phyloP scores from a whole-genome alignment of 2,888 invertebrate genomes.

The Capitulum mitella region DNA sequence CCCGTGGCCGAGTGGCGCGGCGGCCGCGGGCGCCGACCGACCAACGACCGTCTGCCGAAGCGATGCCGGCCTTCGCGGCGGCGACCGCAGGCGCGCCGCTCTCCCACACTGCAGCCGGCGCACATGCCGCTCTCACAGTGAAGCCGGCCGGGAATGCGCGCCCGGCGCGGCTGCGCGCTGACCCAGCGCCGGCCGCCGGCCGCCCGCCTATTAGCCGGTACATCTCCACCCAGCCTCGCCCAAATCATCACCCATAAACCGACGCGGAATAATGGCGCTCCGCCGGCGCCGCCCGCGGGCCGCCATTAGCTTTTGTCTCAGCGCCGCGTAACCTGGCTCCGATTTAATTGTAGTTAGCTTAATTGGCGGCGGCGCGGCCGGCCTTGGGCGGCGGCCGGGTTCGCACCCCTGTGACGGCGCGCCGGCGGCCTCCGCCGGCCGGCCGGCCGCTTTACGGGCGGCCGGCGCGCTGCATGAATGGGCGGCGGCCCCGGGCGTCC shows the following conservation, averaged over 20 bases:
- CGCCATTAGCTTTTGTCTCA: constrained; percentile 1
- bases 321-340: not conserved
- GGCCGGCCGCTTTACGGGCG: not conserved
- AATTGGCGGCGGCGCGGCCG: not conserved
- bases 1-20: too few relatives aligned
- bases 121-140: too few relatives aligned
- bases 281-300: not conserved
- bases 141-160: too few relatives aligned
- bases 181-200: too few relatives aligned
- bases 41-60: too few relatives aligned
- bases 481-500: not conserved
- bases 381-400: not conserved
- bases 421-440: not conserved
- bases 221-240: not conserved
- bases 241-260: not conserved
- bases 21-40: too few relatives aligned
- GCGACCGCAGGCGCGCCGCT: not conserved
- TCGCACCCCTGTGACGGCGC: not conserved
- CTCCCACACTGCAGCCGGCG: not conserved
- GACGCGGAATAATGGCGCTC: not conserved
- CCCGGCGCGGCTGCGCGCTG: too few relatives aligned
- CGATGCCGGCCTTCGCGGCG: not conserved
- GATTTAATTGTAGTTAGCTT: not conserved
- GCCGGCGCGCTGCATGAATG: not conserved
- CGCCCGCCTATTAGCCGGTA: too few relatives aligned